These are phyloP conservation scores for Anableps anableps DNA, from an alignment of 2,797 vertebrate genomes.

Conservation along the genomic window DNA sequence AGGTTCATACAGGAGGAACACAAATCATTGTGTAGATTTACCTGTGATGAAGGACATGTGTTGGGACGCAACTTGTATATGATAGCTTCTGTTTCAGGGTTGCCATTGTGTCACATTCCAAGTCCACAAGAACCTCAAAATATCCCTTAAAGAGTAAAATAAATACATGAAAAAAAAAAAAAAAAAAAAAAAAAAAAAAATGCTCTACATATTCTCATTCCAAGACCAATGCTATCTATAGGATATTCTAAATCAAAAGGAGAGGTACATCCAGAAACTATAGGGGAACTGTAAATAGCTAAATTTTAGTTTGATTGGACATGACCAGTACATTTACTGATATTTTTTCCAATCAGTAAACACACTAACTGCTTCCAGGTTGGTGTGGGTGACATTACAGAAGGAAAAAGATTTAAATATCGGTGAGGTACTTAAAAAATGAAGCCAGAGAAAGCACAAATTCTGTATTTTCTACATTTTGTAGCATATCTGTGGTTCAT, in stretches of 20 bases:
- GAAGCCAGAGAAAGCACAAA: neutral
- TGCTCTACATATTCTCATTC: neutral
- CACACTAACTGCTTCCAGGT: neutral
- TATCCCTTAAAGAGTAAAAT: constrained; percentile 45
- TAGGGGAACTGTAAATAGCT: neutral
- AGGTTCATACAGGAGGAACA: fast-evolving
- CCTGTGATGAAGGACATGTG: constrained; percentile 59
- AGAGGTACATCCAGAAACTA: neutral
- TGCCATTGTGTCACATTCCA: constrained; percentile 47
- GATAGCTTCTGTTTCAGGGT: constrained; percentile 54
- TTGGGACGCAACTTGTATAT: constrained; percentile 63
- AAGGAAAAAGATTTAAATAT: neutral
- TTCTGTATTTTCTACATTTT: neutral
- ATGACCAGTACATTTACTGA: neutral
- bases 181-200: neutral
- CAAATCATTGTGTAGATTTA: constrained; percentile 24
- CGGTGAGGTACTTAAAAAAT: neutral
- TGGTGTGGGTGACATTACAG: no score
- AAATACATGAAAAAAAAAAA: neutral
- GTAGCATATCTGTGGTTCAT: neutral
- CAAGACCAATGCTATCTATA: neutral
- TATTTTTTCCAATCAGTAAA: neutral
- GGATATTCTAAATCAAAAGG: neutral
- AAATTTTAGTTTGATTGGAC: neutral
- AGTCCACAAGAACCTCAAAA: constrained; percentile 61